Base-by-base conservation (phyloP, 2,888 invertebrate species). In the Dendrolimus houi region DNA sequence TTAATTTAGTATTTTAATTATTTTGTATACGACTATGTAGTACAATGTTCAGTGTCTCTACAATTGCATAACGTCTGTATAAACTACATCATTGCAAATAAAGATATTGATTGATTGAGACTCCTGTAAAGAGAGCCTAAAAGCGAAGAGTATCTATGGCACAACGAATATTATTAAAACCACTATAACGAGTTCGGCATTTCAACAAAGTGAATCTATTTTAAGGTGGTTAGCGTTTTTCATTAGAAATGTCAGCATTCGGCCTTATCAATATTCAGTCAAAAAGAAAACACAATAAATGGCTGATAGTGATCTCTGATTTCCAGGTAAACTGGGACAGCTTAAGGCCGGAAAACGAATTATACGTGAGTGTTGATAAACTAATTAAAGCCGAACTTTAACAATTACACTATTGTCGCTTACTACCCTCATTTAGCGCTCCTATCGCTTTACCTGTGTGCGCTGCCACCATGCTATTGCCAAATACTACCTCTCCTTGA, bases 271-370 rank as follows among this genome's bases (percentile, higher is more conserved):
- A 75, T 70, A 74, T 77, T 81, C 81, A 83, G 82, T 84, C 85
- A 76, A 71, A 74, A 69, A 69, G 72, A 69, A 74, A 69, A 66
- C 76, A 74, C 70, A 74, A 70, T 67, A 66, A 74, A 70, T 70
- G 83, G 75, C 84, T 86, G 84, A 83, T 77, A 76, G 74, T 69
- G 68, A 74, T 80, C 79, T 86, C 81, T 81, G 81, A 83, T 85
- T 89, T 89, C 83, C 89, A 90, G 90, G 89, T 90, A 82, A 90
- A 90, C 87, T 90, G 90, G 90, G 90, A 90, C 84, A 90, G 87
- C 87, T 84, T 90, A 87, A 89, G 90, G 88, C 89, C 87, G 86
- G 90, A 90, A 82, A 90, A 87, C 83, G 90, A 90, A 78, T 82
- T 89, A 87, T 90, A 89, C 82, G 90, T 90, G 86, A 90, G 90